Evolutionary conservation across 1,140 invertebrate species (phyloP).

Genomic region (Drosophila obscura): DNA sequence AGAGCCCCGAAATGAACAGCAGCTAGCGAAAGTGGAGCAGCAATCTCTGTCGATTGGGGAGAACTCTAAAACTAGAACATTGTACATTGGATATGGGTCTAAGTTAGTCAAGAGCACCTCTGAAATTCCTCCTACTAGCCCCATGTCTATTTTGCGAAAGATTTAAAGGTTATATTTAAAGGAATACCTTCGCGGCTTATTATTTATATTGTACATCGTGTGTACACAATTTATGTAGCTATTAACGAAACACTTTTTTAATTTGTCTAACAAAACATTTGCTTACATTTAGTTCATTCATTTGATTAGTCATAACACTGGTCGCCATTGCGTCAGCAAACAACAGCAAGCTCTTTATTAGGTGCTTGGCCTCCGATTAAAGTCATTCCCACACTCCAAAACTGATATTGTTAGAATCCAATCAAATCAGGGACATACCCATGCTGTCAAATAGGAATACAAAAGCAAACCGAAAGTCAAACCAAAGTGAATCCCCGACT

Average conservation of each 20-base stretch:
- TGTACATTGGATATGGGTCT: no score
- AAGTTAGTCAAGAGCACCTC: no score
- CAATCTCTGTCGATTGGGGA: not conserved
- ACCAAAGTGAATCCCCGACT: constrained; percentile 11
- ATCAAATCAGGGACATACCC: constrained; percentile 7
- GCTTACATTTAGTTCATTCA: not conserved
- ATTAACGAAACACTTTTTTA: no score
- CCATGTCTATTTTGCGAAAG: no score
- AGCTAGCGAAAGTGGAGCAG: constrained; percentile 14
- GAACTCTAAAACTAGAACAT: not conserved
- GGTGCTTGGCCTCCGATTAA: constrained; percentile 3
- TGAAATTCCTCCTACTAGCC: no score
- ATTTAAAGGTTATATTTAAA: no score
- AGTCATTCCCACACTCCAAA: not conserved
- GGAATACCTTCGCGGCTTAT: no score
- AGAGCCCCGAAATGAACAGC: constrained; percentile 33
- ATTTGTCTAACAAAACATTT: not conserved
- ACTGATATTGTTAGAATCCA: not conserved
- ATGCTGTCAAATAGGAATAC: constrained; percentile 21
- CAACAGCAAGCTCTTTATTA: constrained; percentile 18
- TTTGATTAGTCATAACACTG: not conserved
- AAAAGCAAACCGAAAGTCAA: constrained; percentile 1
- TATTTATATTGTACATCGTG: no score
- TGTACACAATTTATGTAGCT: no score
- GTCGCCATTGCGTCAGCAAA: constrained; percentile 19